Evolutionary conservation across 1,140 invertebrate genomes (phyloP).

Genomic region (Ditylenchus dipsaci): DNA sequence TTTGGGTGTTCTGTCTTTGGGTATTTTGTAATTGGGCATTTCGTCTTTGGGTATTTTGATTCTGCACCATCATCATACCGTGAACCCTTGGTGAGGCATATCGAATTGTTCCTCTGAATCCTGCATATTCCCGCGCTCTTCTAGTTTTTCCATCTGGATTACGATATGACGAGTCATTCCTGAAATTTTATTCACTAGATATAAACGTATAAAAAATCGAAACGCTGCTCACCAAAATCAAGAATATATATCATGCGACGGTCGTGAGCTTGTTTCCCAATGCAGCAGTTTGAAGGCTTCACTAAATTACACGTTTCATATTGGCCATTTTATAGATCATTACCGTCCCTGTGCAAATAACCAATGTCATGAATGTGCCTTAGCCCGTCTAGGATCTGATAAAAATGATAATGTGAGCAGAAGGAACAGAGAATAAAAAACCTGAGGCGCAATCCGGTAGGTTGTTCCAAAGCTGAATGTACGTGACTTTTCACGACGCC

Average conservation of each 20-base stretch:
- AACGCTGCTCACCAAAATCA: conserved; percentile 15
- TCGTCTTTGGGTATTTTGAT: too few species aligned
- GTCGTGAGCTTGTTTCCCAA: background rate
- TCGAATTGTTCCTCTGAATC: conserved; percentile 10
- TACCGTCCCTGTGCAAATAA: conserved; percentile 16
- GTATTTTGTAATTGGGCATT: too few species aligned
- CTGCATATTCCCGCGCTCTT: conserved; percentile 10
- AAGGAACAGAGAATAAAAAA: too few species aligned
- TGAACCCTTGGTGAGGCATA: conserved; percentile 15
- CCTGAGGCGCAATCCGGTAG: conserved; percentile 6
- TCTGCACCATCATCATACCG: too few species aligned
- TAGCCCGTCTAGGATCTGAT: conserved; percentile 1
- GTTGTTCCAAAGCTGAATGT: conserved; percentile 2
- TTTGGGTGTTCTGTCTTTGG: too few species aligned
- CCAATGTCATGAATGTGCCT: conserved; percentile 17
- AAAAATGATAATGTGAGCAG: too few species aligned
- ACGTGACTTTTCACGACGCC: conserved; percentile 3
- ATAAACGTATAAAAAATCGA: conserved; percentile 3
- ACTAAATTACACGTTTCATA: background rate
- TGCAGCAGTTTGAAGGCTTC: conserved; percentile 19
- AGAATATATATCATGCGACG: conserved; percentile 8
- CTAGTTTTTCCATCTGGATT: conserved; percentile 2
- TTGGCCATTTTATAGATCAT: background rate
- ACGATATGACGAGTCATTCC: conserved; percentile 20
- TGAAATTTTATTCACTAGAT: background rate